Evolutionary conservation across 1,140 invertebrate species (phyloP), one percentile per base, ranked within the genome.

Genomic region (Ganaspis sp.): DNA sequence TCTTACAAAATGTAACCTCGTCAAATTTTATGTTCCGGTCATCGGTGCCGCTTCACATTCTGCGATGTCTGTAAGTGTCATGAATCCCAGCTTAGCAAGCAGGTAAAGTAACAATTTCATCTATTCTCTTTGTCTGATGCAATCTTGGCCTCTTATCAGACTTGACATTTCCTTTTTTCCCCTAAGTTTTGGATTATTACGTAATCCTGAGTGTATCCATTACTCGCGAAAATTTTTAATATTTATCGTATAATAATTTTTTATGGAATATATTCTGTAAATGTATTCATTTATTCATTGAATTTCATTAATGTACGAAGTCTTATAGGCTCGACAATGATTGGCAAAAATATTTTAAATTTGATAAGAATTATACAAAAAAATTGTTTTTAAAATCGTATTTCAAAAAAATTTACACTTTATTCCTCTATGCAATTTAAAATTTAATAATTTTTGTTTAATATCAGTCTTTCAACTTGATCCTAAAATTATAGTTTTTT

Each of bases 11-110:
- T 90, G 93, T 34, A 94, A 92, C 80, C 81, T 95, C 69, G 89
- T 92, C 4, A 93, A 92, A 86, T 93, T 94, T 81, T 95, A 95
- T 85, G 90, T 92, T 73, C 94, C 94, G 5, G 83, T 93, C 8
- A 90, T 93, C 78, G 94, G 94, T n/a, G 90, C 92, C 12, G 87
- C 90, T 15, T 93, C 92, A 45, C 94, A 94, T 80, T 92, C 91
- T 15, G 92, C 92, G 23, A 87, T 95, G 8, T 93, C 94, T 40
- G 86, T 94, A 29, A 94, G 94, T 87, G 93, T 95, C 64, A 94
- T 94, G 94, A 94, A 94, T 83, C 94, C 94, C 0, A 90, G 89
- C 53, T 89, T 94, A 49, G 86, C 93, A 9, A 84, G 92, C 17
- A 93, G 92, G 92, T 93, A 91, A 87, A 69, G 72, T 38, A 26